phyloP scores from a whole-genome alignment of 2,797 vertebrate genomes.

The Spondyliosoma cantharus region DNA sequence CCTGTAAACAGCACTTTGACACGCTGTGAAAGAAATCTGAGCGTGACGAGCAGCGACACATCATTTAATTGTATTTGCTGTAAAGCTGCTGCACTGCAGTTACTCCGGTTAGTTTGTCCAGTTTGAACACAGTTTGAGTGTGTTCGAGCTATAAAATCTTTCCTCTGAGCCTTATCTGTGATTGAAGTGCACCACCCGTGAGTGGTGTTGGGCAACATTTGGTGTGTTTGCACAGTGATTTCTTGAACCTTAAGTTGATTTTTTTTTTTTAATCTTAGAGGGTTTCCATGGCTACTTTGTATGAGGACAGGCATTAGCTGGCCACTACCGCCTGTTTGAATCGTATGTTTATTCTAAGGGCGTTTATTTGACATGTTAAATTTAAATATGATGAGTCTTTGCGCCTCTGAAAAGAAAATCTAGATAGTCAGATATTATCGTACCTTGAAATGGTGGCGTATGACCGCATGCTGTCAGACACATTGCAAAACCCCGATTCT shows the following conservation, averaged over 20 bases:
- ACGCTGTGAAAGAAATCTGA: neutral
- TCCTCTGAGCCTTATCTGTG: slow-evolving; percentile 38
- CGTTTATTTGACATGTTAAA: neutral
- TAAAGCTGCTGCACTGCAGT: neutral
- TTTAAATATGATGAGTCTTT: neutral
- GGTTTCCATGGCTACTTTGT: slow-evolving; percentile 10
- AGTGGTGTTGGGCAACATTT: slow-evolving; percentile 47
- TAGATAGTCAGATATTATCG: neutral
- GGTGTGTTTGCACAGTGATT: slow-evolving; percentile 54
- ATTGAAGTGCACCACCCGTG: slow-evolving; percentile 26
- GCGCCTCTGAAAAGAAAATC: slow-evolving; percentile 1
- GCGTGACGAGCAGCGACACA: slow-evolving; percentile 4
- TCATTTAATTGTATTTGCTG: neutral
- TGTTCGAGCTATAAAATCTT: slow-evolving; percentile 3
- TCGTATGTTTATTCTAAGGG: neutral
- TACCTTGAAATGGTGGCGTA: slow-evolving; percentile 8
- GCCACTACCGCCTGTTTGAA: neutral
- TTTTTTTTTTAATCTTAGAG: slow-evolving; percentile 17
- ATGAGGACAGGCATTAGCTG: neutral
- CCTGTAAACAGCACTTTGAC: neutral
- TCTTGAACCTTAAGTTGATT: slow-evolving; percentile 19
- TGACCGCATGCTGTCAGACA: slow-evolving; percentile 51
- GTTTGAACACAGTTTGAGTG: no score
- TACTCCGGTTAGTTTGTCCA: slow-evolving; percentile 6
- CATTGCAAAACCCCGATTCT: slow-evolving; percentile 60